Percentiles rank a stretch among this genome's conserved stretches.
phyloP scores from a whole-genome alignment of 2,888 invertebrate genomes.

The Gymnosoma rotundatum region DNA sequence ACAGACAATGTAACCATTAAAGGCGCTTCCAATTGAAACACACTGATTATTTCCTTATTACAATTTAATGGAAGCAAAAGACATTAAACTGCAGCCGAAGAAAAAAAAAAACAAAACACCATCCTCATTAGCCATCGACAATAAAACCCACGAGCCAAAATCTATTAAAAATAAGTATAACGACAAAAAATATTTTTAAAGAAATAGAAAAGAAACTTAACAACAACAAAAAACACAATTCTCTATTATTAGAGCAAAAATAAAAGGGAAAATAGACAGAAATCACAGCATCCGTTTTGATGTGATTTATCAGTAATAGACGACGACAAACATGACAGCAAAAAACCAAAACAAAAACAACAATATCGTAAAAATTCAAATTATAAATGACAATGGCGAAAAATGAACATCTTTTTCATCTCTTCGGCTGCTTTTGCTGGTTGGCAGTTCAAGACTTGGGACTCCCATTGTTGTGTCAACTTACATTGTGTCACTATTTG shows the following conservation, averaged over 20 bases:
- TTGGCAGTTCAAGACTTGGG: slow-evolving; percentile 28
- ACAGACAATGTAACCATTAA: slow-evolving; percentile 47
- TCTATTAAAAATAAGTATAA: background rate
- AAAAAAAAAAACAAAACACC: slow-evolving; percentile 36
- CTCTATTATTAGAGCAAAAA: slow-evolving; percentile 14
- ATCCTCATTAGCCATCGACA: slow-evolving; percentile 67
- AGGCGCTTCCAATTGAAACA: slow-evolving; percentile 63
- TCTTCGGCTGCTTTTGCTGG: slow-evolving; percentile 12
- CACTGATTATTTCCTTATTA: slow-evolving; percentile 63
- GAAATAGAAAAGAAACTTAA: slow-evolving; percentile 10
- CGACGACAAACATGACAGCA: slow-evolving; percentile 54
- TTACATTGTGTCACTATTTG: slow-evolving; percentile 71
- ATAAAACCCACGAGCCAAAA: slow-evolving; percentile 68
- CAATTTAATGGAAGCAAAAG: slow-evolving; percentile 3
- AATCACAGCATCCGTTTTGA: slow-evolving; percentile 64
- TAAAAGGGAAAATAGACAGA: slow-evolving; percentile 22
- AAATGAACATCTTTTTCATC: slow-evolving; percentile 63
- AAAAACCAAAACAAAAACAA: slow-evolving; percentile 4
- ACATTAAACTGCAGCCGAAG: slow-evolving; percentile 14
- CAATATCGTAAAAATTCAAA: slow-evolving; percentile 16
- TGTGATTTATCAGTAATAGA: slow-evolving; percentile 59
- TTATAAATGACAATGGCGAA: background rate
- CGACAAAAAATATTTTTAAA: slow-evolving; percentile 22
- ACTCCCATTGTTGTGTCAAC: slow-evolving; percentile 70
- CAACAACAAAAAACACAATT: slow-evolving; percentile 49